Evolutionary conservation across 2,888 invertebrate genomes (phyloP).

Genomic region (Julus scanicus): DNA sequence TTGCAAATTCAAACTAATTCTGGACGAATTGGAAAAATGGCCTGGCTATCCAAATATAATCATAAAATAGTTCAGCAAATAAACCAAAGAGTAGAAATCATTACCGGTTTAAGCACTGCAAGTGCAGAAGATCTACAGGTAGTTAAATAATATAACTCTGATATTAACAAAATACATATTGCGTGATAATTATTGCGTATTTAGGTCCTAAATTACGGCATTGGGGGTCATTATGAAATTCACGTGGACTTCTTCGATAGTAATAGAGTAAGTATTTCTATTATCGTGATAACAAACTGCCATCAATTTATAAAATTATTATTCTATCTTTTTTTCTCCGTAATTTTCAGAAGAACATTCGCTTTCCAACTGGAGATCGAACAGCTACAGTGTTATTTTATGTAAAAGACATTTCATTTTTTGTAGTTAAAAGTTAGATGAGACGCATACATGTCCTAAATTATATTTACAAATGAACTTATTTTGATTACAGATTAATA

Average conservation of each 20-base stretch:
- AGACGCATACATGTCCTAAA: not conserved
- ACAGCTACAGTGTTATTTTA: slow-evolving; percentile 51
- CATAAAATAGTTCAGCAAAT: not conserved
- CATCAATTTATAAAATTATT: not conserved
- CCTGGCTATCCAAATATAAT: slow-evolving; percentile 13
- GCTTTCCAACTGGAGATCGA: slow-evolving; percentile 50
- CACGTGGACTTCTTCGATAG: slow-evolving; percentile 52
- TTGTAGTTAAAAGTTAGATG: not conserved
- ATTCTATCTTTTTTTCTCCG: not conserved
- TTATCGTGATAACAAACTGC: not conserved
- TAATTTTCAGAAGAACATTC: slow-evolving; percentile 9
- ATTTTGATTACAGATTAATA: not conserved
- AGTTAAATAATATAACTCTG: not conserved
- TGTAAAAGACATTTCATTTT: not conserved
- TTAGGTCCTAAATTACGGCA: slow-evolving; percentile 51
- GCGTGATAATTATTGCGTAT: not conserved
- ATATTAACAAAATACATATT: not conserved
- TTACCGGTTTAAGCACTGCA: not conserved
- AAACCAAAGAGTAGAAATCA: slow-evolving; percentile 22
- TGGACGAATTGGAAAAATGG: slow-evolving; percentile 30
- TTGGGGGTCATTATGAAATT: slow-evolving; percentile 53
- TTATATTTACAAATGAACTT: not conserved
- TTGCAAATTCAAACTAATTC: not conserved
- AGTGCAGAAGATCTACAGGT: slow-evolving; percentile 36
- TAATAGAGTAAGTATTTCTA: not conserved